These are phyloP conservation scores for Pterocles gutturalis DNA, from an alignment of 2,113 vertebrate genomes.

Conservation along the genomic window DNA sequence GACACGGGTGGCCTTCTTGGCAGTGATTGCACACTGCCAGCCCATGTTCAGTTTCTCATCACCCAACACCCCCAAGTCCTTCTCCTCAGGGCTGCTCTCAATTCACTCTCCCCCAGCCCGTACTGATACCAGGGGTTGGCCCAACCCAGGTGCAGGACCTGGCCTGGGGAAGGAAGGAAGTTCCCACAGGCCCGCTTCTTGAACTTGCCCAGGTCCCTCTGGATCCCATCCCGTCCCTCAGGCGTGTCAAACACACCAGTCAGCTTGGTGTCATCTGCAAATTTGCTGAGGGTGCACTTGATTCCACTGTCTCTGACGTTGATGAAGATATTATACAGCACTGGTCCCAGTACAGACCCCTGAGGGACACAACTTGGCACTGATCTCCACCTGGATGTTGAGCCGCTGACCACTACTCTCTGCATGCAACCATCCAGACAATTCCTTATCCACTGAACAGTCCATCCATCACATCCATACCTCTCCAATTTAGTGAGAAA, in stretches of 20 bases:
- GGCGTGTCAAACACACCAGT: not conserved
- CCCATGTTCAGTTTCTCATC: not conserved
- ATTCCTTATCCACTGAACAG: not conserved
- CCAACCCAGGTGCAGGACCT: not conserved
- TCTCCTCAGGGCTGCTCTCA: not conserved
- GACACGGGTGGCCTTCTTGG: fast-evolving
- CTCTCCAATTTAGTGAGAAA: not conserved
- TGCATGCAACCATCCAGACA: not conserved
- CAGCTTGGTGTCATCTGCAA: not conserved
- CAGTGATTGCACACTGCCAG: fast-evolving
- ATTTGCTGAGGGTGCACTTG: not conserved
- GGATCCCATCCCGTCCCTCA: not conserved
- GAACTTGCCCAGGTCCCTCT: not conserved
- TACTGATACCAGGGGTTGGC: fast-evolving
- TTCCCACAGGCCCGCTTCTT: not conserved
- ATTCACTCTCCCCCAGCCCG: not conserved
- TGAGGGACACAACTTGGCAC: not conserved
- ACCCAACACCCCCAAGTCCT: not conserved
- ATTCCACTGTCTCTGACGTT: not conserved
- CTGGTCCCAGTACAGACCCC: not conserved
- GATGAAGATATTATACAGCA: not conserved
- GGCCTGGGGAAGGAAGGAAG: not conserved
- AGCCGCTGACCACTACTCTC: not conserved
- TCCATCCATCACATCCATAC: not conserved
- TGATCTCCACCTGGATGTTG: not conserved